Evolutionary conservation across 2,797 vertebrate species (phyloP).

Genomic region (Characodon lateralis): DNA sequence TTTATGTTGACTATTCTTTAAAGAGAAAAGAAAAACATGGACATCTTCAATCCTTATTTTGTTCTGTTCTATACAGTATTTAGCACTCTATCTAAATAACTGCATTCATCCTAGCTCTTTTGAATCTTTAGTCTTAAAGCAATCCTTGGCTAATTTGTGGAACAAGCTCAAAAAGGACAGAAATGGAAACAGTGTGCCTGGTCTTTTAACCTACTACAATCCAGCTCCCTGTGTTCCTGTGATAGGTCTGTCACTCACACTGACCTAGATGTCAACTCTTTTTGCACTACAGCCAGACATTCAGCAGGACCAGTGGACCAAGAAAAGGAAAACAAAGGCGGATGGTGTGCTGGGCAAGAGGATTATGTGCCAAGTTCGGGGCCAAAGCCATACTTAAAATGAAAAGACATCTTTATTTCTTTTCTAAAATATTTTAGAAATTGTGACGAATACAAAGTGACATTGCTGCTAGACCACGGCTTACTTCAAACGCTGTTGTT

Average conservation of each 20-base stretch:
- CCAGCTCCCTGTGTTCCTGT: slow-evolving; percentile 49
- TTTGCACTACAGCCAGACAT: slow-evolving; percentile 37
- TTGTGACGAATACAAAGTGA: slow-evolving; percentile 66
- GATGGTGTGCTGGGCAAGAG: background rate
- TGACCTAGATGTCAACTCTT: slow-evolving; percentile 72
- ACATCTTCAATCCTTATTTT: background rate
- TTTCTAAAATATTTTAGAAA: slow-evolving; percentile 57
- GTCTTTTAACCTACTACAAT: slow-evolving; percentile 55
- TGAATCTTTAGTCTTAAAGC: slow-evolving; percentile 39
- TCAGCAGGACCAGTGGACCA: slow-evolving; percentile 53
- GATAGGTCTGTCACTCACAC: slow-evolving; percentile 62
- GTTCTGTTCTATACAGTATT: background rate
- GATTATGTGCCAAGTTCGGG: slow-evolving; percentile 37
- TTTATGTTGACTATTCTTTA: background rate
- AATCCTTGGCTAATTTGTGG: slow-evolving; percentile 15
- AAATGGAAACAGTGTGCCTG: slow-evolving; percentile 16
- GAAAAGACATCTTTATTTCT: slow-evolving; percentile 72
- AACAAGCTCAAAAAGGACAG: background rate
- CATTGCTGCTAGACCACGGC: slow-evolving; percentile 47
- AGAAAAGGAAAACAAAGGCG: slow-evolving; percentile 31
- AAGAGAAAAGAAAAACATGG: background rate
- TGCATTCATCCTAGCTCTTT: slow-evolving; percentile 30
- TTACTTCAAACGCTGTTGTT: slow-evolving; percentile 34
- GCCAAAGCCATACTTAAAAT: slow-evolving; percentile 57
- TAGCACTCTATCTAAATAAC: slow-evolving; percentile 10